These are phyloP conservation scores for Pontoporia blainvillei DNA, from an alignment of 2,113 vertebrate genomes.

Conservation along the genomic window DNA sequence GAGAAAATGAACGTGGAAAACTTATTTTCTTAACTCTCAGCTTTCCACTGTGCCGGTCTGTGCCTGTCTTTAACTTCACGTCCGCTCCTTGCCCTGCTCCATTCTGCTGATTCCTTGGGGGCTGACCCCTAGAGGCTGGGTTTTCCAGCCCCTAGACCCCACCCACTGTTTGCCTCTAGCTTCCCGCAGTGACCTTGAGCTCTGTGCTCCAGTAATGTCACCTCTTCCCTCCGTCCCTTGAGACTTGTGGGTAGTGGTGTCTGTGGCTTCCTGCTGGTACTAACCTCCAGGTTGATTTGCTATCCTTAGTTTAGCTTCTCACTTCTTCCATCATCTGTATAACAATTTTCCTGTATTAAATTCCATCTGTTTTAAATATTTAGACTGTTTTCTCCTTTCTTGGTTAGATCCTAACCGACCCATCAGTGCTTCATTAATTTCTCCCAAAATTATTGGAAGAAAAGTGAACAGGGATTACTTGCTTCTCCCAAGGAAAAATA, in stretches of 20 bases:
- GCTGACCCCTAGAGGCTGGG: background rate
- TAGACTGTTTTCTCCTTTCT: background rate
- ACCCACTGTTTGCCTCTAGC: background rate
- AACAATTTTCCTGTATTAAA: background rate
- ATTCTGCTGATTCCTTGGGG: background rate
- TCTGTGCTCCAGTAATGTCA: background rate
- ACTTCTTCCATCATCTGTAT: background rate
- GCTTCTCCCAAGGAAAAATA: background rate
- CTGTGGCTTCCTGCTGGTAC: background rate
- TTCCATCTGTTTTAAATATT: background rate
- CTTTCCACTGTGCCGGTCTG: background rate
- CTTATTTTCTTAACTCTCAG: background rate
- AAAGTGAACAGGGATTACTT: background rate
- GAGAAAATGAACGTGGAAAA: slow-evolving; percentile 16
- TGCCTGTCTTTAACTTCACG: background rate
- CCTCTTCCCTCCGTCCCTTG: background rate
- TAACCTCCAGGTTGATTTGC: background rate
- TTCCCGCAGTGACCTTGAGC: background rate
- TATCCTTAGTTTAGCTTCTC: background rate
- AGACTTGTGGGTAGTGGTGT: background rate
- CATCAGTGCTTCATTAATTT: background rate
- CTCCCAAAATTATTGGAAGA: slow-evolving; percentile 3
- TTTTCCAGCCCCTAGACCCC: background rate
- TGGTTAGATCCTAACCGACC: background rate
- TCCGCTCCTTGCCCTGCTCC: background rate